Conservation (phyloP, 2,113 vertebrate species). For the Sisor rabdophorus region DNA sequence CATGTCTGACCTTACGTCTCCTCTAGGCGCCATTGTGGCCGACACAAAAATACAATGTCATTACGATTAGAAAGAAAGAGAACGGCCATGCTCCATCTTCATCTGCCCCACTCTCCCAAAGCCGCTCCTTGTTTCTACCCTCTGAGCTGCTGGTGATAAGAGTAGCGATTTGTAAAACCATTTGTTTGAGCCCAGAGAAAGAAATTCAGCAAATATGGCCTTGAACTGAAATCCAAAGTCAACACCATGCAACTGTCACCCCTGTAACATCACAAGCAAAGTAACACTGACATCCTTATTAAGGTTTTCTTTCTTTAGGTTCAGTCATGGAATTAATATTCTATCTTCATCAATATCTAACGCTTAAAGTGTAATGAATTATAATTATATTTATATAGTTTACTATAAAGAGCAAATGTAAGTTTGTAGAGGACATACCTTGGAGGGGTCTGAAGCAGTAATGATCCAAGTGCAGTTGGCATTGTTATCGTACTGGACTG, state of each 20-base stretch:
- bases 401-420: background rate
- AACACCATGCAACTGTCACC: constrained; percentile 55
- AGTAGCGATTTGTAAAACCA: constrained; percentile 59
- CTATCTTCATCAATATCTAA: constrained; percentile 3
- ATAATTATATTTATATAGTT: too few relatives aligned
- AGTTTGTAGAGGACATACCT: constrained; percentile 70
- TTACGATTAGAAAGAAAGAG: constrained; percentile 58
- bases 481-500: constrained; percentile 96
- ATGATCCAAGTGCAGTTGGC: constrained; percentile 99
- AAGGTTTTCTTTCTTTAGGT: constrained; percentile 46
- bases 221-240: constrained; percentile 71
- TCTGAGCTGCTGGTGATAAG: constrained; percentile 49
- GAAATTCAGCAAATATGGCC: constrained; percentile 64
- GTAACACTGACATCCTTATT: constrained; percentile 50
- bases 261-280: constrained; percentile 51
- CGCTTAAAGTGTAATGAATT: too few relatives aligned
- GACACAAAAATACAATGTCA: constrained; percentile 59
- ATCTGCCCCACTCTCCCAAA: constrained; percentile 51
- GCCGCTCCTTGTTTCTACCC: constrained; percentile 43
- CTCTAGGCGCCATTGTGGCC: constrained; percentile 46
- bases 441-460: constrained; percentile 82
- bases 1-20: constrained; percentile 57
- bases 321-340: background rate
- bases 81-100: constrained; percentile 63
- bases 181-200: constrained; percentile 59